A percentile compares a stretch with the other conserved stretches of the same genome.
These are phyloP conservation scores for Bembecia ichneumoniformis DNA, from an alignment of 2,888 invertebrate genomes.

Conservation along the genomic window DNA sequence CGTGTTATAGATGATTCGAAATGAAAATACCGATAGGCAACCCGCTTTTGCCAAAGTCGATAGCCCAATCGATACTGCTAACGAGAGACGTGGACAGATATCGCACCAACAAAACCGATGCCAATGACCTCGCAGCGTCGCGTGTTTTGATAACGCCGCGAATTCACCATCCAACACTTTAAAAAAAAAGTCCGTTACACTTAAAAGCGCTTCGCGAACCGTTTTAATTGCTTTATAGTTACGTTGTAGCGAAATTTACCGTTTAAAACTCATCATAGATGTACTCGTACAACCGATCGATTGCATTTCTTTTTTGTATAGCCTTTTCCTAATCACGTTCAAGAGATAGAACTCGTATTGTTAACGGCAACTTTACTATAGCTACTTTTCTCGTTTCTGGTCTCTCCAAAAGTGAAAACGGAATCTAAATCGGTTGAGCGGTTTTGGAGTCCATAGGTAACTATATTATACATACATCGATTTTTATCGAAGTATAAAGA, in stretches of 20 bases:
- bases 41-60: not conserved
- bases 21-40: not conserved
- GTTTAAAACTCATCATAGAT: constrained; percentile 63
- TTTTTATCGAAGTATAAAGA: too few relatives aligned
- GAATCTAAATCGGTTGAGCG: too few relatives aligned
- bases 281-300: constrained; percentile 22
- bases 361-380: too few relatives aligned
- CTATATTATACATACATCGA: too few relatives aligned
- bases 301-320: too few relatives aligned
- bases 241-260: constrained; percentile 56
- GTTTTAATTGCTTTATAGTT: constrained; percentile 68
- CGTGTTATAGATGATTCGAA: not conserved
- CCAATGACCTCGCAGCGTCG: constrained; percentile 34
- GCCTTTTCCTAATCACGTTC: too few relatives aligned
- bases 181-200: constrained; percentile 45
- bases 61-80: not conserved
- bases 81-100: constrained; percentile 1
- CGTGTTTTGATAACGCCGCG: constrained; percentile 59
- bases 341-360: too few relatives aligned
- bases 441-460: too few relatives aligned
- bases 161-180: constrained; percentile 46
- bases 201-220: constrained; percentile 51
- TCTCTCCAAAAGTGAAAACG: too few relatives aligned
- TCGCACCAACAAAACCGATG: constrained; percentile 30
- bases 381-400: too few relatives aligned